These are phyloP conservation scores for Varanus salvator DNA, from an alignment of 2,113 vertebrate genomes.

Conservation along the genomic window DNA sequence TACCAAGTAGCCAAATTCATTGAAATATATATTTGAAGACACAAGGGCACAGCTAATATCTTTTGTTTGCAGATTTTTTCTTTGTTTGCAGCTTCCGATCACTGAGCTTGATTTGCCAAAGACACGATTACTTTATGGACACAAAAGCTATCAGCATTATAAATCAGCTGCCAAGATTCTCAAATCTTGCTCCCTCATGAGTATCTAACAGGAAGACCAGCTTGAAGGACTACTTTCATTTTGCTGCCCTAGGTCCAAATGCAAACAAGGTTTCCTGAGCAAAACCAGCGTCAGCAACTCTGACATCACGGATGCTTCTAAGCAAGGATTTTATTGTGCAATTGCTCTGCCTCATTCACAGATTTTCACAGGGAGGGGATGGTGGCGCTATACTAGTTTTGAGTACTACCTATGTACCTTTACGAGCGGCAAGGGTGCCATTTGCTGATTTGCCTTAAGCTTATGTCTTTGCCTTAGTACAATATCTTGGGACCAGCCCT, in stretches of 20 bases:
- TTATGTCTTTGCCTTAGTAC: too few species aligned
- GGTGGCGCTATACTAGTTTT: background rate
- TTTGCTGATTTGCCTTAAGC: too few species aligned
- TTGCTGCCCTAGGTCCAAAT: constrained; percentile 20
- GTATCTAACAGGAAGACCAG: background rate
- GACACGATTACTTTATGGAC: accelerated
- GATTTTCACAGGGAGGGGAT: background rate
- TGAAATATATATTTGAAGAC: background rate
- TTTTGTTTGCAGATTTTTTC: background rate
- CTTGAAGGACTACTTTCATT: background rate
- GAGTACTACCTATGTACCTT: too few species aligned
- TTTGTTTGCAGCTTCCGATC: background rate
- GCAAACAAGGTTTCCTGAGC: background rate
- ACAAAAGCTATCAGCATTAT: background rate
- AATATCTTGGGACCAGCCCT: too few species aligned
- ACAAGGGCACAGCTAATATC: background rate
- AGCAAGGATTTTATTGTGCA: accelerated
- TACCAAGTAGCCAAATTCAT: background rate
- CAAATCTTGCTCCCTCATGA: background rate
- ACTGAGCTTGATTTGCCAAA: background rate
- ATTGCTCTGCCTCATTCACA: background rate
- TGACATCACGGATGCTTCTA: accelerated
- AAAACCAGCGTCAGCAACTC: accelerated
- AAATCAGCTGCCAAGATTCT: background rate
- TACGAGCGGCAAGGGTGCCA: too few species aligned